A percentile compares a stretch with the other conserved stretches of the same genome.
Evolutionary conservation across 1,140 invertebrate species (phyloP).

Genomic region (Bombus haemorrhoidalis): DNA sequence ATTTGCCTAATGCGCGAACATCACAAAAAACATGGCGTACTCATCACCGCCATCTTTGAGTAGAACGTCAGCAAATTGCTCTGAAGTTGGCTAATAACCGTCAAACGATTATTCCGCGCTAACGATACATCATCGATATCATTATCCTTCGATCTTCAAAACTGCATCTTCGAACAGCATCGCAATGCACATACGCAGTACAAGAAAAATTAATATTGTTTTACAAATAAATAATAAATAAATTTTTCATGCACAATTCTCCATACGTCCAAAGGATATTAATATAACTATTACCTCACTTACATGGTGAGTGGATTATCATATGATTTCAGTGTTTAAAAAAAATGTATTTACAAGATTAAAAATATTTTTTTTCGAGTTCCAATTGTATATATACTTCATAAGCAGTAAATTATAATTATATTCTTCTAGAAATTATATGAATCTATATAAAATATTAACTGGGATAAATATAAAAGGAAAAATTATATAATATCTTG

Average conservation of each 20-base stretch:
- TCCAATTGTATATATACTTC: too few relatives aligned
- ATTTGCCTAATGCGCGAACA: conserved; percentile 79
- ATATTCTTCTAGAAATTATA: too few relatives aligned
- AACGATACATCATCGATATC: conserved; percentile 31
- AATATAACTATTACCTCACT: too few relatives aligned
- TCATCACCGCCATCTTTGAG: conserved; percentile 80
- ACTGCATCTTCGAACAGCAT: background rate
- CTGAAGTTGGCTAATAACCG: conserved; percentile 64
- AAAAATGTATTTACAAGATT: background rate
- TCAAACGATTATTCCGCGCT: conserved; percentile 31
- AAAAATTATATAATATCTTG: background rate
- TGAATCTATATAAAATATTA: background rate
- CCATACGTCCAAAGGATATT: background rate
- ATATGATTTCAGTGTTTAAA: background rate
- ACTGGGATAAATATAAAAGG: background rate
- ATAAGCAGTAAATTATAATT: too few relatives aligned
- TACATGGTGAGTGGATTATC: background rate
- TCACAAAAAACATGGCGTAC: conserved; percentile 82
- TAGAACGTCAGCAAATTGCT: conserved; percentile 75
- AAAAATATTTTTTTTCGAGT: background rate
- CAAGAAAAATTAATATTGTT: background rate
- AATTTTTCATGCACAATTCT: background rate
- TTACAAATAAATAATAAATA: background rate
- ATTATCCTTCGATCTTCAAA: background rate
- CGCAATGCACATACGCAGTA: background rate